Evolutionary conservation across 37 sponge, comb jelly and placozoan species (phyloP), one percentile per base, ranked within the genome.

Genomic region (Halisarca cf. caerulea): DNA sequence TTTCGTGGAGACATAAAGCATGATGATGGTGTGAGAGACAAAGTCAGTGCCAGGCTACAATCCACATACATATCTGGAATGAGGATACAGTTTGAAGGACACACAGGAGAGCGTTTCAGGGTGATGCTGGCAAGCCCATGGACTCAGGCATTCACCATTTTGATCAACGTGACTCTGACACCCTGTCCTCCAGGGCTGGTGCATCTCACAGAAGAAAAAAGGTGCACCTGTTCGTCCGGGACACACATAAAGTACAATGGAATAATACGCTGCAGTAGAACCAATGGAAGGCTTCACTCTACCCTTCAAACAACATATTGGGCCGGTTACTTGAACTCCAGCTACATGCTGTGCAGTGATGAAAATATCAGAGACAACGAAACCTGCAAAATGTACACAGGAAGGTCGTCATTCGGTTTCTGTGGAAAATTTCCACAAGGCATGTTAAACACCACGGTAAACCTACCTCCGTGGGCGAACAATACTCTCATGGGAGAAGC

Each of bases 181-280:
- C 35, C 69, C 69, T 68, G 69, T 34, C 69, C 69, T 32, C 69
- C 69, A 34, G 69, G 69, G 1, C 30, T 68, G 11, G 11, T 47
- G 11, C 51, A 47, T 14, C 9, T 14, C 11, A 47, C 6, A 47
- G 11, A 14, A 47, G 9, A 47, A 14, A 47, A 34, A 27, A 30
- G 15, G 35, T 68, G 69, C 35, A 34, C 17, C 1, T 68, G 69
- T 34, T 68, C 69, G 17, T 28, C 35, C 2, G 69, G 69, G 4
- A 27, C 33, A 34, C 15, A 28, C 17, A 30, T 32, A 6, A 8
- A 6, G 35, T 68, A 68, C 35, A 28, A 34, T 32, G 69, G 69
- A 8, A 68, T 68, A 34, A 27, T 32, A 34, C 35, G 30, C 34
- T 68, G 69, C 69, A 68, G 35, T 6, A 1, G 30, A 32, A 27